phyloP scores from a whole-genome alignment of 2,113 vertebrate species.

The Zapornia atra region DNA sequence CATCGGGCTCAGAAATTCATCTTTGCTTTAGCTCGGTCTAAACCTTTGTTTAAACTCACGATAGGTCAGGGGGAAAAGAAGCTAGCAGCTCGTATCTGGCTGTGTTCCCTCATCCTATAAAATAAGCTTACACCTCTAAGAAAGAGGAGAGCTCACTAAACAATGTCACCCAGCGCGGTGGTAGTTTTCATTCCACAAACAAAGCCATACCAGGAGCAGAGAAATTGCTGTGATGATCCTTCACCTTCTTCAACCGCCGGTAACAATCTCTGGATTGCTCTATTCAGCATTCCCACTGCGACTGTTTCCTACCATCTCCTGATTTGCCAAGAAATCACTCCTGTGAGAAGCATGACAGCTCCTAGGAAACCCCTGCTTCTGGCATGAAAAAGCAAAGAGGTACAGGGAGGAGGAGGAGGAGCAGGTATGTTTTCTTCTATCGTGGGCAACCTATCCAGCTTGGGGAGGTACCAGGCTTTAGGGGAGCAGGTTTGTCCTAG shows the following conservation, averaged over 20 bases:
- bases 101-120: slow-evolving; percentile 6
- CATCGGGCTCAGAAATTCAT: neutral
- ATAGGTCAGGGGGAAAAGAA: neutral
- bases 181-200: neutral
- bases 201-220: neutral
- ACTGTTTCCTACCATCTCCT: neutral
- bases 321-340: neutral
- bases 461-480: neutral
- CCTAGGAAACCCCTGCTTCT: neutral
- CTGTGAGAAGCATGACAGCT: neutral
- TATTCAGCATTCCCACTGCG: neutral
- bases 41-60: slow-evolving; percentile 25
- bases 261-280: neutral
- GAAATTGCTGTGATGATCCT: neutral
- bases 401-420: neutral
- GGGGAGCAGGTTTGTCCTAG: neutral
- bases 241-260: neutral
- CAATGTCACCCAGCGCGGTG: neutral
- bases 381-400: neutral
- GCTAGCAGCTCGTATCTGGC: slow-evolving; percentile 18
- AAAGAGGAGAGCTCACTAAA: neutral
- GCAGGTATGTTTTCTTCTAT: neutral
- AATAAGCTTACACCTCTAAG: neutral
- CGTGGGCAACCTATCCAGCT: accelerated
- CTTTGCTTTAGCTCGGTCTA: neutral